Conservation (phyloP, 1,140 invertebrate species). For the Temnothorax nylanderi region DNA sequence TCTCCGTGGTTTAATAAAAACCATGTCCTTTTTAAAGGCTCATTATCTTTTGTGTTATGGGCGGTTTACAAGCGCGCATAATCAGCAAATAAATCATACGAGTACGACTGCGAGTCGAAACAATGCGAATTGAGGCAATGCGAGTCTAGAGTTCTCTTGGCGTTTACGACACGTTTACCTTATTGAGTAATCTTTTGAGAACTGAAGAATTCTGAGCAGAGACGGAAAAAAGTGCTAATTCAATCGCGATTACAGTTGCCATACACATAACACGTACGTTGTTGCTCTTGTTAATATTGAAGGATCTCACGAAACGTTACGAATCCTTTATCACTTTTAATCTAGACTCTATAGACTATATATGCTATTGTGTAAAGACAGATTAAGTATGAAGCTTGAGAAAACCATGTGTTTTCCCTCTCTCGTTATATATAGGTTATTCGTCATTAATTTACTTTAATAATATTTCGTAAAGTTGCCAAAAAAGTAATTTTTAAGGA, state of each 20-base stretch:
- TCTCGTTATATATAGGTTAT: background rate
- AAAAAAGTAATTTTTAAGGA: background rate
- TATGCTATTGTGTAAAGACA: background rate
- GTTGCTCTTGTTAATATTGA: background rate
- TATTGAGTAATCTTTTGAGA: background rate
- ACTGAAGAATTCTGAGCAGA: background rate
- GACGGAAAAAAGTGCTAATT: conserved; percentile 7
- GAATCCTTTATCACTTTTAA: background rate
- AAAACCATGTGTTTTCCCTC: background rate
- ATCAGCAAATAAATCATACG: conserved; percentile 16
- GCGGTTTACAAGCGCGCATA: background rate
- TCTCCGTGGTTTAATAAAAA: background rate
- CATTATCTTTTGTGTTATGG: background rate
- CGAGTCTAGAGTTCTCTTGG: background rate
- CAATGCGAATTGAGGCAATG: background rate
- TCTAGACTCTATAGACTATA: background rate
- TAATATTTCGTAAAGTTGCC: background rate
- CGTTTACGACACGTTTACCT: background rate
- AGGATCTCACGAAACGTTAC: background rate
- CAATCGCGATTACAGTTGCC: background rate
- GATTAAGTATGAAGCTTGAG: background rate
- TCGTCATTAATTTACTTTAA: background rate
- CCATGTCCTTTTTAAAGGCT: background rate
- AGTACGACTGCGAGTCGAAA: background rate
- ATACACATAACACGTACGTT: background rate